Percentiles rank a stretch among this genome's conserved stretches.
These are phyloP conservation scores for Ictidomys tridecemlineatus DNA, from an alignment of 2,113 vertebrate genomes.

Conservation along the genomic window DNA sequence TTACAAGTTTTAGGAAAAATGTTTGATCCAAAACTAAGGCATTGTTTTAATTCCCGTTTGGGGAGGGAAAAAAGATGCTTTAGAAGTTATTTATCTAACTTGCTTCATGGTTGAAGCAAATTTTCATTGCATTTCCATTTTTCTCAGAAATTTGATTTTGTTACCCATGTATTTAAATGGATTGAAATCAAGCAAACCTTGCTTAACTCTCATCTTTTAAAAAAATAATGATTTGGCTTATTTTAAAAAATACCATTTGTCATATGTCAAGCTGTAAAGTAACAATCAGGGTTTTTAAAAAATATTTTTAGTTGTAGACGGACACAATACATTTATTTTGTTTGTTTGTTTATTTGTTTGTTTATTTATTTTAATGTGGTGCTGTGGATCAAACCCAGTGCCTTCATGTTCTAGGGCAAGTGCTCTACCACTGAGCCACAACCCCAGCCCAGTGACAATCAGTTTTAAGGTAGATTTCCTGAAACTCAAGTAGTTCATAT, in stretches of 20 bases:
- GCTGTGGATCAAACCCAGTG: no score
- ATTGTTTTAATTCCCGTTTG: constrained; percentile 4
- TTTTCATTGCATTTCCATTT: background rate
- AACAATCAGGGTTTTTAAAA: background rate
- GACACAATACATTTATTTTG: no score
- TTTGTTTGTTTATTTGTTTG: no score
- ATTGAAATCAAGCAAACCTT: constrained; percentile 37
- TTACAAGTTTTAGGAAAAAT: constrained; percentile 31
- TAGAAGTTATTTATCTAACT: constrained; percentile 11
- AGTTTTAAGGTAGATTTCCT: constrained; percentile 41
- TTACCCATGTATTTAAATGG: constrained; percentile 4
- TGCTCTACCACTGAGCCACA: no score
- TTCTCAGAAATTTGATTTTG: constrained; percentile 16
- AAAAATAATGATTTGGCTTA: constrained; percentile 34
- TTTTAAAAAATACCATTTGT: constrained; percentile 32
- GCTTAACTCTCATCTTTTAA: constrained; percentile 26
- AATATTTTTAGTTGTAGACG: no score
- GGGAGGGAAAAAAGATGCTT: background rate
- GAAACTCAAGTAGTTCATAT: background rate
- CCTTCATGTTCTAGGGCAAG: no score
- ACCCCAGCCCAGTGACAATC: background rate
- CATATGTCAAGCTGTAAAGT: background rate
- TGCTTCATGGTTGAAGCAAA: background rate
- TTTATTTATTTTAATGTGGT: no score
- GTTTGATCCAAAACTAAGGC: background rate